These are phyloP conservation scores for Cinara cedri DNA, from an alignment of 2,888 invertebrate species.

Conservation along the genomic window DNA sequence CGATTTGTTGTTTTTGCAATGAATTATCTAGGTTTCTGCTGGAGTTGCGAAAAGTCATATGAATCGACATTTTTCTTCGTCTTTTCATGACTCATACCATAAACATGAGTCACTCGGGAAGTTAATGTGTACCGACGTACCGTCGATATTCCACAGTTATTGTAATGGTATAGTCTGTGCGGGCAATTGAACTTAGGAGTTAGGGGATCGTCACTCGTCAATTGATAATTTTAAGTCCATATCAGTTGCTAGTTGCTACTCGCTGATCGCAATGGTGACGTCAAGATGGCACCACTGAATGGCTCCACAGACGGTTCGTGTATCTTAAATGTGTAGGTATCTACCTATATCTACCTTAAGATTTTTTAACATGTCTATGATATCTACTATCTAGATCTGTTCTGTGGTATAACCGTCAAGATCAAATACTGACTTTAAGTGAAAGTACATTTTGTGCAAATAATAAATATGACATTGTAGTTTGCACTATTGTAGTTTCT, in stretches of 20 bases:
- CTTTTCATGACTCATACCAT: constrained; percentile 49
- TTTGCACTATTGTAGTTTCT: too few relatives aligned
- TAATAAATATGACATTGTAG: too few relatives aligned
- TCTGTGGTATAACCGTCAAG: too few relatives aligned
- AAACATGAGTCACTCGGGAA: constrained; percentile 38
- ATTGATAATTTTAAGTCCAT: neutral
- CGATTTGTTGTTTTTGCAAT: constrained; percentile 14
- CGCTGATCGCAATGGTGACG: neutral
- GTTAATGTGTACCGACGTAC: neutral
- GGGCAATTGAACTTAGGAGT: neutral
- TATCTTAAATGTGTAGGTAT: too few relatives aligned
- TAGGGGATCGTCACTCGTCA: neutral
- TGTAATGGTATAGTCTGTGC: neutral
- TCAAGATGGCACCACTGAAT: neutral
- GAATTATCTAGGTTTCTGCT: constrained; percentile 26
- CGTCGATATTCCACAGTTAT: neutral
- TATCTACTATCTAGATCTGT: too few relatives aligned
- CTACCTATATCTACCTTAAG: too few relatives aligned
- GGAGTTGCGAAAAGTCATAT: neutral
- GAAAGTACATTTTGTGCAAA: too few relatives aligned
- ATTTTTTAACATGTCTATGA: too few relatives aligned
- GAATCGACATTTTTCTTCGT: constrained; percentile 37
- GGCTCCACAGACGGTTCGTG: neutral
- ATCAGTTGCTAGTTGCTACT: neutral
- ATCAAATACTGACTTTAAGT: too few relatives aligned